These are phyloP conservation scores for Musca vetustissima DNA, from an alignment of 1,140 invertebrate species.

Conservation along the genomic window DNA sequence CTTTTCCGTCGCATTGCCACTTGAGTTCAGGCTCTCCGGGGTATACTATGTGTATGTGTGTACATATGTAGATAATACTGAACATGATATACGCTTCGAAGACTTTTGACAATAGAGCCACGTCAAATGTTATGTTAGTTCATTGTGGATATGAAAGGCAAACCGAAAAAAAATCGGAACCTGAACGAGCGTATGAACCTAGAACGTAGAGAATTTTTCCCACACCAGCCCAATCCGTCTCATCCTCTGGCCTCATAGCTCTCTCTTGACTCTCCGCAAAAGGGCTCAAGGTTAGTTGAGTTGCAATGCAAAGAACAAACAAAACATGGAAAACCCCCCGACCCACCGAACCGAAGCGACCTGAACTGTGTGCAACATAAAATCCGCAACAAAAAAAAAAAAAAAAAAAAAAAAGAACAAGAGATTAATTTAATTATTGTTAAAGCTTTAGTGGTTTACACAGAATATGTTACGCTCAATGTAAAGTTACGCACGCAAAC, in stretches of 20 bases:
- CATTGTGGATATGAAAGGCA: background rate
- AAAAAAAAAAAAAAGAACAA: conserved; percentile 1
- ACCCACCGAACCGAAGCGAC: no score
- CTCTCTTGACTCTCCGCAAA: background rate
- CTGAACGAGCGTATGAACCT: no score
- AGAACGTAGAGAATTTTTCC: background rate
- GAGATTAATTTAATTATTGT: conserved; percentile 20
- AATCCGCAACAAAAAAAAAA: background rate
- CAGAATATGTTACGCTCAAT: no score
- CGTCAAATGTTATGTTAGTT: conserved; percentile 10
- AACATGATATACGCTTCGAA: conserved; percentile 13
- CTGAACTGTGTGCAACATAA: no score
- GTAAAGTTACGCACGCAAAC: no score
- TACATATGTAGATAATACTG: background rate
- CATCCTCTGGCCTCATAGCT: background rate
- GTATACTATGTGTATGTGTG: no score
- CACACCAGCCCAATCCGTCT: background rate
- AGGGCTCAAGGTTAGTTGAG: conserved; percentile 7
- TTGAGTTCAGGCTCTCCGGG: no score
- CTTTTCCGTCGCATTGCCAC: no score
- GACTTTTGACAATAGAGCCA: conserved; percentile 9
- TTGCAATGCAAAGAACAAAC: no score
- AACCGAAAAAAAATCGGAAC: no score
- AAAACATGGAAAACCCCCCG: no score
- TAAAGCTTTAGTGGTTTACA: conserved; percentile 12